phyloP scores from a whole-genome alignment of 2,113 vertebrate genomes.

The Pelvicachromis taeniatus region DNA sequence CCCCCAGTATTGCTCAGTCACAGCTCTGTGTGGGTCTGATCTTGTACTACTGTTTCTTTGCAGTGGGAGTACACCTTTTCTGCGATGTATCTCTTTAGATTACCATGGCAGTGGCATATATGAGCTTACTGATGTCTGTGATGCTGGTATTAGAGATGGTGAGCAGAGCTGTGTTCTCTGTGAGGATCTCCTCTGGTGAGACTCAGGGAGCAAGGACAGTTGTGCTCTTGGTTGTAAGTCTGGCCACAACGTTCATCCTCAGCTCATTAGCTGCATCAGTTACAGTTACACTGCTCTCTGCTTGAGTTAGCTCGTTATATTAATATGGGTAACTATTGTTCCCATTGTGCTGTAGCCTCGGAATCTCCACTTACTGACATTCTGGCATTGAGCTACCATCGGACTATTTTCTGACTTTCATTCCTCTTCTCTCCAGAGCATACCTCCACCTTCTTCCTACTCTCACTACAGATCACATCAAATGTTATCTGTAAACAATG shows the following conservation, averaged over 20 bases:
- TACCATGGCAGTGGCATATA: background rate
- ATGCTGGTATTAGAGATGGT: background rate
- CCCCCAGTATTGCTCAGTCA: background rate
- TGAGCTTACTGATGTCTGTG: background rate
- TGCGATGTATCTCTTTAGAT: background rate
- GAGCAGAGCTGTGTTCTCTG: background rate
- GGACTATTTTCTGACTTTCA: background rate
- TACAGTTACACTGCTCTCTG: background rate
- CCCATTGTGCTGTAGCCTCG: background rate
- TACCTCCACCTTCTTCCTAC: background rate
- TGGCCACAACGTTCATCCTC: background rate
- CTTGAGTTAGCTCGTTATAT: background rate
- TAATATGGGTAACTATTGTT: background rate
- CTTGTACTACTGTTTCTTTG: background rate
- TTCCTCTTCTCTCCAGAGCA: background rate
- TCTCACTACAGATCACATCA: background rate
- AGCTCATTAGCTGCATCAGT: no score
- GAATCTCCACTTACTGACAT: background rate
- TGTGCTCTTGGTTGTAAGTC: background rate
- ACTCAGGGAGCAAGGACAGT: background rate
- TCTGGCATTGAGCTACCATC: background rate
- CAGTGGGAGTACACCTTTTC: background rate
- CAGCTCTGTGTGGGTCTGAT: background rate
- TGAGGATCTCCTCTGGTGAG: background rate
- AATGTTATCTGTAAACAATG: background rate